Conservation (phyloP, 1,140 invertebrate genomes). For the Caerostris extrusa region DNA sequence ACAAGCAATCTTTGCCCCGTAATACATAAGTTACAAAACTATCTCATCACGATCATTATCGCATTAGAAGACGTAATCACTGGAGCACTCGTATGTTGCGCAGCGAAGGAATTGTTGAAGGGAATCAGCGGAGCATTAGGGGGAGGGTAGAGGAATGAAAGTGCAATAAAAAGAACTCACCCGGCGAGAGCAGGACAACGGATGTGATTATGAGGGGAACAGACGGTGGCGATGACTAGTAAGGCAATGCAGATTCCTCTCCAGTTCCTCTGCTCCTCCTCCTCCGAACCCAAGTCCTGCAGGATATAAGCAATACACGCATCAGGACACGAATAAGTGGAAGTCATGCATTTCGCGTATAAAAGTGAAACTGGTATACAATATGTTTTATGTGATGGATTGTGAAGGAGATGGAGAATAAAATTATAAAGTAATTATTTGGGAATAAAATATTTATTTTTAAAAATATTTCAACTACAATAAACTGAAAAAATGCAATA, state of each 20-base stretch:
- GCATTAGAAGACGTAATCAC: too few relatives aligned
- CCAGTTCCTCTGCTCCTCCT: slow-evolving; percentile 92
- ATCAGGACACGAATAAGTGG: too few relatives aligned
- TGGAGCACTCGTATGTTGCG: too few relatives aligned
- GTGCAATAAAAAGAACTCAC: slow-evolving; percentile 79
- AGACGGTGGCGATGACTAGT: slow-evolving; percentile 92
- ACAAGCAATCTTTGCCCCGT: too few relatives aligned
- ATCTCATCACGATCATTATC: too few relatives aligned
- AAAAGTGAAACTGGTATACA: not conserved
- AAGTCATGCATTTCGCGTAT: not conserved
- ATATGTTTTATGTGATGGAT: not conserved
- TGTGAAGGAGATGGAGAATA: not conserved
- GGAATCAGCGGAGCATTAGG: not conserved
- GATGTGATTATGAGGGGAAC: slow-evolving; percentile 92
- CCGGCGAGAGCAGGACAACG: slow-evolving; percentile 90
- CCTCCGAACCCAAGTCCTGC: slow-evolving; percentile 89
- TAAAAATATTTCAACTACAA: too few relatives aligned
- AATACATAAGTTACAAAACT: too few relatives aligned
- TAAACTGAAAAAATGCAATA: too few relatives aligned
- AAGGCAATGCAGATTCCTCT: slow-evolving; percentile 93
- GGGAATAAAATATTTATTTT: too few relatives aligned
- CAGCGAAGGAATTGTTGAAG: not conserved
- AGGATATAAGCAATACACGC: not conserved
- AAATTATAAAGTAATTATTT: too few relatives aligned
- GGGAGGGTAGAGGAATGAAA: too few relatives aligned